These are phyloP conservation scores for Scaptomyza cyrtandrae DNA, from an alignment of 2,888 invertebrate genomes.

Conservation along the genomic window DNA sequence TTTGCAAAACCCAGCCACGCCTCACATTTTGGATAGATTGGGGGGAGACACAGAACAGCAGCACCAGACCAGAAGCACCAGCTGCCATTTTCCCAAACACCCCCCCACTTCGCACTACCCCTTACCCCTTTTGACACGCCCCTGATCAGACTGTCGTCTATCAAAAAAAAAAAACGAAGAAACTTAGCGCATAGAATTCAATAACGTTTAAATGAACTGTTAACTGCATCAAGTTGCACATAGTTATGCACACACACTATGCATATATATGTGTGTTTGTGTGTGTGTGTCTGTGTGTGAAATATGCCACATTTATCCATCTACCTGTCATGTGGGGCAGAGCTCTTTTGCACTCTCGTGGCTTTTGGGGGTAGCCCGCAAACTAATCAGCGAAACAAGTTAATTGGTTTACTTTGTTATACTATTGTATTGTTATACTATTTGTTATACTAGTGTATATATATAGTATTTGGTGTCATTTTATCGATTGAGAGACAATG, in stretches of 20 bases:
- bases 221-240: conserved; percentile 52
- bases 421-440: too few relatives aligned
- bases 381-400: conserved; percentile 53
- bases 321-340: conserved; percentile 7
- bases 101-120: neutral
- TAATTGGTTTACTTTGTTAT: conserved; percentile 62
- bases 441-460: too few relatives aligned
- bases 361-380: conserved; percentile 41
- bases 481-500: too few relatives aligned
- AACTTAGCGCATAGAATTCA: conserved; percentile 40
- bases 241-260: neutral
- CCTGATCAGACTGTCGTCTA: conserved; percentile 24
- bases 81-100: conserved; percentile 47
- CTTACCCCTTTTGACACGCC: conserved; percentile 3
- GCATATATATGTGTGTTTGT: conserved; percentile 8
- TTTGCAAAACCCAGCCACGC: conserved; percentile 61
- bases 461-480: too few relatives aligned
- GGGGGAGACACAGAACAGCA: neutral
- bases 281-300: conserved; percentile 18
- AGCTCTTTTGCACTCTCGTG: neutral
- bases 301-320: conserved; percentile 20
- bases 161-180: conserved; percentile 35
- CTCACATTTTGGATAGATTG: conserved; percentile 30
- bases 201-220: conserved; percentile 73
- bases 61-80: conserved; percentile 16